Conservation (phyloP, 2,888 invertebrate genomes). For the Clanis bilineata region DNA sequence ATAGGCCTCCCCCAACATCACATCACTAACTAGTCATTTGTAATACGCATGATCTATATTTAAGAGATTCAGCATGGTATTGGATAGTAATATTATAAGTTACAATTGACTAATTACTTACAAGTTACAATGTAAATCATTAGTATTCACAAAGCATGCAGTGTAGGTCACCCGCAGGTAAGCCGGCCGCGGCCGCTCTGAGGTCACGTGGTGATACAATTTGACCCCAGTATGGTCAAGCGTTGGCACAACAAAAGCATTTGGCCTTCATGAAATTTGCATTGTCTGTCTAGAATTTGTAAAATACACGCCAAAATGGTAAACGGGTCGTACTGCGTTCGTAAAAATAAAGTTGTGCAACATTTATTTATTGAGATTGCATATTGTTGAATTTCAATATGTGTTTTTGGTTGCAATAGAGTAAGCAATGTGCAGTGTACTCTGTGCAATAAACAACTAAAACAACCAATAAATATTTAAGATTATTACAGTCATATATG, state of each 20-base stretch:
- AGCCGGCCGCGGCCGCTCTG: slow-evolving; percentile 16
- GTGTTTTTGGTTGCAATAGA: too few relatives aligned
- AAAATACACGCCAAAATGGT: slow-evolving; percentile 22
- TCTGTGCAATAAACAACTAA: too few relatives aligned
- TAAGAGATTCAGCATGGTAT: background rate
- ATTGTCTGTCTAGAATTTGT: slow-evolving; percentile 36
- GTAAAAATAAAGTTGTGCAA: slow-evolving; percentile 1
- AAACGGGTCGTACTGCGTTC: background rate
- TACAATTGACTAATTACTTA: background rate
- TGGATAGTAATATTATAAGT: background rate
- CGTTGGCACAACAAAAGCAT: slow-evolving; percentile 31
- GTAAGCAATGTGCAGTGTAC: too few relatives aligned
- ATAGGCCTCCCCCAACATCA: too few relatives aligned
- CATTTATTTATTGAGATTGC: background rate
- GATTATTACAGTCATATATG: too few relatives aligned
- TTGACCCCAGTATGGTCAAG: slow-evolving; percentile 27
- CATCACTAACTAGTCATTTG: too few relatives aligned
- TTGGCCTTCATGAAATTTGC: slow-evolving; percentile 37
- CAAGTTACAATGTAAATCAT: slow-evolving; percentile 15
- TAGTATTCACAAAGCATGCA: slow-evolving; percentile 24
- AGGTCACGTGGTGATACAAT: slow-evolving; percentile 32
- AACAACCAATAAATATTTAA: too few relatives aligned
- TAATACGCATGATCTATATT: background rate
- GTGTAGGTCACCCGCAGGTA: slow-evolving; percentile 16
- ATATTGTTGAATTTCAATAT: background rate